These are phyloP conservation scores for Leucoptera coffeella DNA, from an alignment of 2,888 invertebrate species.

Conservation along the genomic window DNA sequence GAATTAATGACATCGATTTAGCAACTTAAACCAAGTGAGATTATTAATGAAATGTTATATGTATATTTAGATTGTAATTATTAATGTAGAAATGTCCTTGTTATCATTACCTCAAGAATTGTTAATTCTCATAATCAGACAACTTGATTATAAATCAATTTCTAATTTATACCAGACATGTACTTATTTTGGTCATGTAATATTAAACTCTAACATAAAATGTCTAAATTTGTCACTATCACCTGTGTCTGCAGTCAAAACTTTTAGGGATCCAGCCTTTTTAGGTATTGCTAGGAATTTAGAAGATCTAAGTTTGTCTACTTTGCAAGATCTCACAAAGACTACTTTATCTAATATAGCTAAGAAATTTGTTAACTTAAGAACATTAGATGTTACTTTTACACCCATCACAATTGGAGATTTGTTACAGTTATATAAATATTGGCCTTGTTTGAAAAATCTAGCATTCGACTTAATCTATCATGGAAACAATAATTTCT, in stretches of 20 bases:
- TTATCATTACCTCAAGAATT: slow-evolving; percentile 21
- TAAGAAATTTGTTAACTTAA: slow-evolving; percentile 17
- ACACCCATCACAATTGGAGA: slow-evolving; percentile 22
- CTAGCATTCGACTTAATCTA: slow-evolving; percentile 21
- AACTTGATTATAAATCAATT: slow-evolving; percentile 17
- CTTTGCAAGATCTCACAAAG: slow-evolving; percentile 19
- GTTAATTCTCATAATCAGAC: slow-evolving; percentile 20
- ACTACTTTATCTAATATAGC: slow-evolving; percentile 15
- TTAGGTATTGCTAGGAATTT: slow-evolving; percentile 20
- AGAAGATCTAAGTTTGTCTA: slow-evolving; percentile 18
- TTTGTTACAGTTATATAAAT: slow-evolving; percentile 16
- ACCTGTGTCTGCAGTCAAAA: slow-evolving; percentile 16
- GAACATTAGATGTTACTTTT: slow-evolving; percentile 22
- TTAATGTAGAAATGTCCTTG: too few species aligned
- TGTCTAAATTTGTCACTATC: slow-evolving; percentile 17
- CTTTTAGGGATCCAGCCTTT: slow-evolving; percentile 16
- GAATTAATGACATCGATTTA: too few species aligned
- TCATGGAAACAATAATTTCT: slow-evolving; percentile 9
- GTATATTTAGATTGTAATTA: too few species aligned
- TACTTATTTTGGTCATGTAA: slow-evolving; percentile 12
- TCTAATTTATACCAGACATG: slow-evolving; percentile 18
- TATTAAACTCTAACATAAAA: slow-evolving; percentile 14
- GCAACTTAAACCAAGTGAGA: too few species aligned
- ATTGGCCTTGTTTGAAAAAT: slow-evolving; percentile 23
- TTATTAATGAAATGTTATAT: too few species aligned